phyloP scores from a whole-genome alignment of 2,888 invertebrate genomes.

The Sisyra terminalis region DNA sequence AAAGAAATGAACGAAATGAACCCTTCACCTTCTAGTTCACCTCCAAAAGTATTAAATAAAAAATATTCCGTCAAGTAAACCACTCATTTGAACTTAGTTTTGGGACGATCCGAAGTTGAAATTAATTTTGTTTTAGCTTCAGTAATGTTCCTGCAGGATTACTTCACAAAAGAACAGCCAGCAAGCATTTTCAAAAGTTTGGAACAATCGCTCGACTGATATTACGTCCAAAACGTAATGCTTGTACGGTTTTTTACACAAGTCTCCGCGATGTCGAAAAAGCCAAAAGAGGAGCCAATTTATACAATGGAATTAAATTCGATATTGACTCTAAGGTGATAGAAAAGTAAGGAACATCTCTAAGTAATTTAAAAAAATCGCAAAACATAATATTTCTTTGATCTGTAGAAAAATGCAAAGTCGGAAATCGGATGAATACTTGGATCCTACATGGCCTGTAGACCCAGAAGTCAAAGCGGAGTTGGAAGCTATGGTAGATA shows the following conservation, averaged over 20 bases:
- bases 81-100: not conserved
- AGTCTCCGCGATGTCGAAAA: conserved; percentile 36
- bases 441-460: conserved; percentile 8
- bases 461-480: conserved; percentile 52
- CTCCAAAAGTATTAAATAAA: too few species aligned
- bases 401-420: conserved; percentile 1
- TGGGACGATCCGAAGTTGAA: too few species aligned
- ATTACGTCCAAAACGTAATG: conserved; percentile 41
- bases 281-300: conserved; percentile 41
- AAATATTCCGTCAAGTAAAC: conserved; percentile 1
- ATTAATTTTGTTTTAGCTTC: conserved; percentile 33
- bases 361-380: too few species aligned
- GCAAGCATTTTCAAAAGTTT: conserved; percentile 51
- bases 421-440: not conserved
- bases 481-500: conserved; percentile 44
- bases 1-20: too few species aligned
- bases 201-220: conserved; percentile 50
- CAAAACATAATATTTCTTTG: not conserved
- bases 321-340: conserved; percentile 24
- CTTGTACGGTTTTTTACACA: conserved; percentile 54
- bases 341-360: not conserved
- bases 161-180: conserved; percentile 40
- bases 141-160: conserved; percentile 45
- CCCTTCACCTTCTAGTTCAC: too few species aligned
- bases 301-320: conserved; percentile 44